Percentiles rank a stretch among this genome's conserved stretches.
Evolutionary conservation across 2,113 vertebrate genomes (phyloP).

Genomic region (Gnathonemus longibarbis): DNA sequence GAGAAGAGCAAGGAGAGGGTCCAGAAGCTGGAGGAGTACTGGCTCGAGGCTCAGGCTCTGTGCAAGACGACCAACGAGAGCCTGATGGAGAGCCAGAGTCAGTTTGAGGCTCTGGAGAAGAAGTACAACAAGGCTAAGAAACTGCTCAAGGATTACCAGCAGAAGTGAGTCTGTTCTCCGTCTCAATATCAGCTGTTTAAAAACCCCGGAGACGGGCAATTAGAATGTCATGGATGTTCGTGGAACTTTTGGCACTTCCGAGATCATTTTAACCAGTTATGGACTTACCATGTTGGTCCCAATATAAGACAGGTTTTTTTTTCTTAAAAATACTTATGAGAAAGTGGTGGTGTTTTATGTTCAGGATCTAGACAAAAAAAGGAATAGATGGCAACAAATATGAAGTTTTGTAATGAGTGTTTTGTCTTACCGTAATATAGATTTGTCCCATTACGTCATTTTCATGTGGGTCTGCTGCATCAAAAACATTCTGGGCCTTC

Average conservation of each 20-base stretch:
- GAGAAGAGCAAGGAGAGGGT: constrained; percentile 76
- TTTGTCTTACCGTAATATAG: too few relatives aligned
- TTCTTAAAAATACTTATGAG: too few relatives aligned
- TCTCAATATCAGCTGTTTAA: background rate
- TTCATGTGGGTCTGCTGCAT: too few relatives aligned
- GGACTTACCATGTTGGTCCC: background rate
- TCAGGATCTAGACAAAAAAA: too few relatives aligned
- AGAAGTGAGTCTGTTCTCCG: constrained; percentile 67
- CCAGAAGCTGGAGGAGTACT: constrained; percentile 77
- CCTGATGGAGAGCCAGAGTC: constrained; percentile 74
- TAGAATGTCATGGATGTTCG: background rate
- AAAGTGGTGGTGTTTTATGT: too few relatives aligned
- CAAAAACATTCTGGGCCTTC: too few relatives aligned
- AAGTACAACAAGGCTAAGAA: constrained; percentile 90
- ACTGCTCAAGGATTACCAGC: constrained; percentile 82
- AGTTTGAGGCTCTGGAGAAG: constrained; percentile 79
- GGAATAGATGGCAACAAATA: too few relatives aligned
- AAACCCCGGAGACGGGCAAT: background rate
- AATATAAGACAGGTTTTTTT: too few relatives aligned
- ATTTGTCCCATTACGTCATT: too few relatives aligned
- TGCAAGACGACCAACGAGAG: constrained; percentile 80
- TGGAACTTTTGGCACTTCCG: background rate
- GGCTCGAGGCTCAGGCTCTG: constrained; percentile 80
- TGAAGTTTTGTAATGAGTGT: too few relatives aligned
- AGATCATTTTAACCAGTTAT: background rate